Evolutionary conservation across 2,888 invertebrate genomes (phyloP), one percentile per base, ranked within the genome.

Genomic region (Herminia tarsipennalis): DNA sequence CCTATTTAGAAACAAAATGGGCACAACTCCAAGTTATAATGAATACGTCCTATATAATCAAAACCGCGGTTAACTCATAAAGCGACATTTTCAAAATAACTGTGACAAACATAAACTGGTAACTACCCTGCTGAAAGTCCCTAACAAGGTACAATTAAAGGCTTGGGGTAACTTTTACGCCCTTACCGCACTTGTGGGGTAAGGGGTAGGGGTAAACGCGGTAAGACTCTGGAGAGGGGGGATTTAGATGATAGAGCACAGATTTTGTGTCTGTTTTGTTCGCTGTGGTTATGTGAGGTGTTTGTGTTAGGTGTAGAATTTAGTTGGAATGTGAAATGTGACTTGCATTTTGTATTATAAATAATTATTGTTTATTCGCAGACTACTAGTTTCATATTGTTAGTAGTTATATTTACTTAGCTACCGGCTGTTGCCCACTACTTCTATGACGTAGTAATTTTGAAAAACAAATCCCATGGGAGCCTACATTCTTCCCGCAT

Each of bases 191-290:
- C 34, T 5, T 4, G 9, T 21, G 48, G 56, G n/a, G n/a, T 2
- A 20, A 28, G 22, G 24, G n/a, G n/a, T n/a, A n/a, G n/a, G n/a
- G n/a, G n/a, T n/a, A n/a, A n/a, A n/a, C 48, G 57, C 52, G 44
- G 36, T 16, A 29, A n/a, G 24, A 33, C 41, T 27, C 40, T 16
- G 55, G 58, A 56, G 60, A 46, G 59, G 30, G 18, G 9, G 47
- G 65, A 68, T 71, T 70, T 70, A 73, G 76, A 76, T 73, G 80
- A 81, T 77, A 70, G 72, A 78, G 80, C 80, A 72, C 79, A 79
- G 83, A 82, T 83, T 83, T 78, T 53, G 66, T 66, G 70, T 65
- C 62, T 53, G 51, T 51, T 58, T 56, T 51, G 44, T 53, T 45
- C 2, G 52, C 58, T 56, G 6, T 27, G 5, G 25, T 5, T 6